Conservation (phyloP, 2,797 vertebrate genomes). For the Antrozous pallidus region DNA sequence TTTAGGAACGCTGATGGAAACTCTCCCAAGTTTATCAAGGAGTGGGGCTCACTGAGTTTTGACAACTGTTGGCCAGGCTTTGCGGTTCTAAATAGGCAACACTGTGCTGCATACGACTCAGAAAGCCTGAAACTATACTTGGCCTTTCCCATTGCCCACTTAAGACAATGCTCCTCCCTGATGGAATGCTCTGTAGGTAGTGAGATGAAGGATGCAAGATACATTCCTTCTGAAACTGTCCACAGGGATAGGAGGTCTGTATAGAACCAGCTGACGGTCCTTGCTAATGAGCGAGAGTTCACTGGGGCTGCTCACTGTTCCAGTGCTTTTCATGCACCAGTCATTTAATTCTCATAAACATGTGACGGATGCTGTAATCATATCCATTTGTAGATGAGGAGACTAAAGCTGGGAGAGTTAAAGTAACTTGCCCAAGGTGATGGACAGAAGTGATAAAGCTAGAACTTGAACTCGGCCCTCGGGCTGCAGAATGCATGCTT, state of each 20-base stretch:
- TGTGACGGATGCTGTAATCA: background rate
- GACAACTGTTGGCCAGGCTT: background rate
- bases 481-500: background rate
- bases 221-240: background rate
- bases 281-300: background rate
- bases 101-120: background rate
- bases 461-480: background rate
- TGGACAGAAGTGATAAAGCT: background rate
- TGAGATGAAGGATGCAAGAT: background rate
- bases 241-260: background rate
- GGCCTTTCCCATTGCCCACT: background rate
- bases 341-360: background rate
- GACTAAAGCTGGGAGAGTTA: background rate
- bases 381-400: background rate
- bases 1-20: background rate
- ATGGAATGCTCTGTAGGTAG: background rate
- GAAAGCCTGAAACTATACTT: background rate
- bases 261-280: background rate
- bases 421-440: background rate
- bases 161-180: background rate
- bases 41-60: background rate
- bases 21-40: background rate
- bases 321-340: background rate
- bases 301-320: background rate
- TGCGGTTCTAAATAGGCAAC: background rate